phyloP scores from a whole-genome alignment of 2,888 invertebrate species.

The Tortricodes alternella region DNA sequence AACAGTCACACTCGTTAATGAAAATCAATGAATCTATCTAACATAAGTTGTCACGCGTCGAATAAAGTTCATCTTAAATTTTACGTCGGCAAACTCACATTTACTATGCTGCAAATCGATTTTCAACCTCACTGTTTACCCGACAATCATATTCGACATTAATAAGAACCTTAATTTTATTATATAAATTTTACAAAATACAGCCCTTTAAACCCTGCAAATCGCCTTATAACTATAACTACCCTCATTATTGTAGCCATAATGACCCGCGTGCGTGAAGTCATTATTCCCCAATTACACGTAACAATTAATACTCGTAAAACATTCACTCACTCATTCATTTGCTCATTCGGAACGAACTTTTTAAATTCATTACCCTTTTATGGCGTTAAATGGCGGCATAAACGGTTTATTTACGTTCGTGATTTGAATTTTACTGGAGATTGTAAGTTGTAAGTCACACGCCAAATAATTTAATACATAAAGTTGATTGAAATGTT shows the following conservation, averaged over 20 bases:
- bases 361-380: slow-evolving; percentile 69
- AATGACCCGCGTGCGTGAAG: slow-evolving; percentile 37
- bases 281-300: slow-evolving; percentile 40
- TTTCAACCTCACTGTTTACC: too few species aligned
- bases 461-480: slow-evolving; percentile 22
- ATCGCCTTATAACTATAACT: slow-evolving; percentile 22
- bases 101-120: too few species aligned
- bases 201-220: not conserved
- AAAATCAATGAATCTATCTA: too few species aligned
- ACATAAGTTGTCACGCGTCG: too few species aligned
- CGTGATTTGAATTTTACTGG: slow-evolving; percentile 63
- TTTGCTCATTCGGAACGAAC: slow-evolving; percentile 45
- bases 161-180: not conserved
- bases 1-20: too few species aligned
- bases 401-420: slow-evolving; percentile 70
- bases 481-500: too few species aligned
- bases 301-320: slow-evolving; percentile 67
- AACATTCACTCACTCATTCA: slow-evolving; percentile 52
- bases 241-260: slow-evolving; percentile 24
- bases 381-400: slow-evolving; percentile 65
- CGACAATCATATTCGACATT: too few species aligned
- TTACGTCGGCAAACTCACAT: too few species aligned
- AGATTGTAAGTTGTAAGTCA: slow-evolving; percentile 1
- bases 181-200: not conserved
- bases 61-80: too few species aligned